A percentile compares a stretch with the other conserved stretches of the same genome.
phyloP scores from a whole-genome alignment of 1,140 invertebrate genomes.

The Paracyclopina nana region DNA sequence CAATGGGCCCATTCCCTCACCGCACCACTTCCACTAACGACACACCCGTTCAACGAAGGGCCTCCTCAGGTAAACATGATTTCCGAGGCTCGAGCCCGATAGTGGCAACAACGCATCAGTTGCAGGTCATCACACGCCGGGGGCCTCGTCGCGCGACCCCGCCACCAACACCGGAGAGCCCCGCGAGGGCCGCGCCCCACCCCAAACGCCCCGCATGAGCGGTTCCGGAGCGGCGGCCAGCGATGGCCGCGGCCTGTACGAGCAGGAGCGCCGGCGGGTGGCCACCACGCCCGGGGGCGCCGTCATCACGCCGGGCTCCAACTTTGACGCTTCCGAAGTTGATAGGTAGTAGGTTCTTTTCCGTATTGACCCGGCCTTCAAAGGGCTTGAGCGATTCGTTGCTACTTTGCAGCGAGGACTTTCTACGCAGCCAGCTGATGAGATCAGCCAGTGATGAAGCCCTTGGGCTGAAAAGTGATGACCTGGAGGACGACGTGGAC shows the following conservation, averaged over 20 bases:
- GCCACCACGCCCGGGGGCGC: background rate
- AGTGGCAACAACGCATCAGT: background rate
- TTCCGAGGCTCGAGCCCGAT: background rate
- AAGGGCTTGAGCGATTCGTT: too few species aligned
- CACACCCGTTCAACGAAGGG: too few species aligned
- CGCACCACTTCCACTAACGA: background rate
- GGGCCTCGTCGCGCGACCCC: too few species aligned
- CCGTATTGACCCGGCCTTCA: too few species aligned
- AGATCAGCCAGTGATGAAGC: conserved; percentile 8
- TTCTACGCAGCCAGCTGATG: background rate
- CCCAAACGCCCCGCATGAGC: too few species aligned
- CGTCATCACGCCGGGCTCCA: background rate
- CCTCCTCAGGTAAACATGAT: too few species aligned
- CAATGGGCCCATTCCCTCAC: conserved; percentile 1
- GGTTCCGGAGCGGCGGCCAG: too few species aligned
- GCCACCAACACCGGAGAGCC: too few species aligned
- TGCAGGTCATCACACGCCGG: background rate
- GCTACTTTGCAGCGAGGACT: conserved; percentile 8
- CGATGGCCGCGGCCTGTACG: too few species aligned
- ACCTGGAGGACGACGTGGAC: background rate
- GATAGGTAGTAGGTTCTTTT: too few species aligned
- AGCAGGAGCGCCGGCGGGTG: too few species aligned
- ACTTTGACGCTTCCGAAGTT: conserved; percentile 2
- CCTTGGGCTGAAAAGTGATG: background rate
- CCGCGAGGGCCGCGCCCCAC: too few species aligned